Base-by-base conservation (phyloP, 2,888 invertebrate genomes). In the Andrena marginata region DNA sequence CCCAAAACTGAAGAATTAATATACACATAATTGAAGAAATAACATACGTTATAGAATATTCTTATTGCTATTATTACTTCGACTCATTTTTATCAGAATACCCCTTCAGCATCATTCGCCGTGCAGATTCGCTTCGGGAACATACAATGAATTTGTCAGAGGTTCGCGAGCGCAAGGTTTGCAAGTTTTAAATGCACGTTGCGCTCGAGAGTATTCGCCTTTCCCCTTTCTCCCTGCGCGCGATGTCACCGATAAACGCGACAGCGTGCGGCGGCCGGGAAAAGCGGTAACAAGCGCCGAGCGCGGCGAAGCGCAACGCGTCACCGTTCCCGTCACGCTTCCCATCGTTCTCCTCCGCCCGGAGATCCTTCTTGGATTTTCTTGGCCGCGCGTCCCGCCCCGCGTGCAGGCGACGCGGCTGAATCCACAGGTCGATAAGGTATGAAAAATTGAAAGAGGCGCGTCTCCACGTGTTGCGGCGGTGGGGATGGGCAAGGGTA, bases 401-500 rank as follows among this genome's bases (percentile, higher is more conserved):
- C 48, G 42, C 20, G 8, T 35, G 51, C n/a, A 78, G 63, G 8
- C 56, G 56, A 26, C 56, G 56, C 70, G 83, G 73, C 80, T 90
- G 92, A 92, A 93, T 93, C 92, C 89, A 92, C 92, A 91, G 92
- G 93, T 93, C 92, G 92, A 93, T 92, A 92, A 89, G 87, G 87
- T 89, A 90, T 90, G 89, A 92, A 91, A 92, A 93, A 93, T 92
- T 91, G 87, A 90, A 90, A 90, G 90, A 91, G 89, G 83, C 89
- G 87, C 88, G 87, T 80, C 83, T 90, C 90, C 93, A 93, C 92
- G 92, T 92, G 92, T 84, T 89, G 80, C 54, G 67, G 49, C 67
- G 67, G 85, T 69, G 69, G 85, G 80, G 78, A 79, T 59, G 48
- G 68, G 60, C 54, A 62, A 68, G 62, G 69, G 74, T 77, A 80